These are phyloP conservation scores for Delphinapterus leucas DNA, from an alignment of 2,113 vertebrate species.

Conservation along the genomic window DNA sequence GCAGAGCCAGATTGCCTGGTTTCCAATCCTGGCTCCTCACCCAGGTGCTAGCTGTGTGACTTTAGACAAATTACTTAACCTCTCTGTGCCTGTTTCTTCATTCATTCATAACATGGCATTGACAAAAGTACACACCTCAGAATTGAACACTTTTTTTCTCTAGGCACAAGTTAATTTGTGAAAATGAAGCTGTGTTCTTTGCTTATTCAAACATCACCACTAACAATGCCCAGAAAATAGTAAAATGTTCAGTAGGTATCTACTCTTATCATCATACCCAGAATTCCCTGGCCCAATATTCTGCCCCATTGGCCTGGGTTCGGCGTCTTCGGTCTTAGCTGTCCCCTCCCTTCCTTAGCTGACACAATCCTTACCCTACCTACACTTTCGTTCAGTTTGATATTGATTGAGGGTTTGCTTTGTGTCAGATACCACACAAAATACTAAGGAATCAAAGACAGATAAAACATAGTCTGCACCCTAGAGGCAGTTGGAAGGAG, in stretches of 20 bases:
- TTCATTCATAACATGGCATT: neutral
- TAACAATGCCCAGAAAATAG: neutral
- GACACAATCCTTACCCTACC: neutral
- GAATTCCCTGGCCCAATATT: neutral
- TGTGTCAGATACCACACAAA: neutral
- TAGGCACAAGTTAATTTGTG: neutral
- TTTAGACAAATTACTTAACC: neutral
- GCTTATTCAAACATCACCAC: neutral
- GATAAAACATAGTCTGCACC: neutral
- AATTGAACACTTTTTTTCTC: neutral
- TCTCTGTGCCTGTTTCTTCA: neutral
- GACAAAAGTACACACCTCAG: neutral
- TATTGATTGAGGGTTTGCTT: neutral
- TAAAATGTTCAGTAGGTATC: too few relatives aligned
- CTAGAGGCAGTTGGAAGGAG: neutral
- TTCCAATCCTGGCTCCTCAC: neutral
- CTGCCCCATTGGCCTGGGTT: neutral
- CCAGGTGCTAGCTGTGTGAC: neutral
- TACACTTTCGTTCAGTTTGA: neutral
- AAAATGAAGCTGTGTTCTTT: neutral
- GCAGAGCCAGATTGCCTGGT: neutral
- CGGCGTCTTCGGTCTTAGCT: neutral
- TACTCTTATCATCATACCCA: neutral
- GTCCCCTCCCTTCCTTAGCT: neutral
- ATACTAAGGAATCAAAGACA: neutral